Base-by-base conservation (phyloP, 2,113 vertebrate genomes). In the Anas platyrhynchos region DNA sequence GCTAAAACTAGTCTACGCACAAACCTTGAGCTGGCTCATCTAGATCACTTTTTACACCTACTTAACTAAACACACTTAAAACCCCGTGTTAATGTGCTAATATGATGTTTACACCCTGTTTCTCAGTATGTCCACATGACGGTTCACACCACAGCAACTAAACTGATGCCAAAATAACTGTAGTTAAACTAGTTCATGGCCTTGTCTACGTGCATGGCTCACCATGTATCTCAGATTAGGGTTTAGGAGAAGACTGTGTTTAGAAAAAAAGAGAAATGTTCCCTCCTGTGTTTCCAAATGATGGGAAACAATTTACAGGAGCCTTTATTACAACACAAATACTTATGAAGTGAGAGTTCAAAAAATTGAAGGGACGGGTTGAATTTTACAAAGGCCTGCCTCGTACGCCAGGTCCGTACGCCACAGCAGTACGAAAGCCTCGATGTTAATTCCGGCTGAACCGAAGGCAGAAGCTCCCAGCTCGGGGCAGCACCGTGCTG, bases 391-490 rank as follows among this genome's bases (percentile, higher is more conserved):
- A 61, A 56, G 46, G 23, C 61, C 71, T 46, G 27, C 75, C 61
- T 67, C 41, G 15, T 46, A 61, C 56, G 74, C 20, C n/a, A 48
- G 58, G 67, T 72, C 82, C 72, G 32, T 32, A 46, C 46, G 38
- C 62, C 59, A 31, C 0, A 59, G 50, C 79, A 96, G 56, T 48
- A 83, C 8, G n/a, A 78, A 90, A 71, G 63, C 44, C 50, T 34
- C 46, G 22, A 59, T 58, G 66, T 86, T 62, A 74, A 90, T 83
- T 91, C 79, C 54, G 71, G 62, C 86, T 81, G 80, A 88, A 93
- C 71, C 88, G 85, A 93, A 93, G 90, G 93, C 93, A 94, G 56
- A 75, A 95, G 88, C 78, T 83, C 82, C 79, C 85, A 82, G 65
- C 72, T 91, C 79, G 85, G 79, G 83, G 75, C 72, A 93, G 72